phyloP scores from a whole-genome alignment of 2,888 invertebrate genomes.

The Lissocephala sabroskyi region DNA sequence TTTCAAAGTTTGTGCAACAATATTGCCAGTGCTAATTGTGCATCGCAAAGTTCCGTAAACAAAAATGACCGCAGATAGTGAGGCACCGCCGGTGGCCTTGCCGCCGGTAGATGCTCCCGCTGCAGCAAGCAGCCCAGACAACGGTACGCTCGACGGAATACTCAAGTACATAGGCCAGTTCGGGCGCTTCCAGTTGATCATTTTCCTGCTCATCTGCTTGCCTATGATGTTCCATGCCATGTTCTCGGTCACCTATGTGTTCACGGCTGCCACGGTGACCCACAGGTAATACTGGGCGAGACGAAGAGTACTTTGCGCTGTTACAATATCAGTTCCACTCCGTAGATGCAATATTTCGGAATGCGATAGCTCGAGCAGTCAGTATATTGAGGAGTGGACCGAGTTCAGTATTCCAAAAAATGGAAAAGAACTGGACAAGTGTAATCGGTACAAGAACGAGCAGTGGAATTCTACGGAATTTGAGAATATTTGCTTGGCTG shows the following conservation, averaged over 20 bases:
- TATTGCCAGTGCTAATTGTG: constrained; percentile 17
- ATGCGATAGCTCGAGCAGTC: constrained; percentile 63
- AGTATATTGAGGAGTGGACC: constrained; percentile 73
- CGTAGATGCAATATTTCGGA: constrained; percentile 71
- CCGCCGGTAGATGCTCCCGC: neutral
- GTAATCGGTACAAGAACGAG: constrained; percentile 69
- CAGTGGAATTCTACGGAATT: constrained; percentile 29
- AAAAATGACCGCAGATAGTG: constrained; percentile 28
- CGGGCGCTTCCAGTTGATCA: constrained; percentile 78
- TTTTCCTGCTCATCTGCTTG: constrained; percentile 76
- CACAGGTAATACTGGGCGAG: constrained; percentile 84
- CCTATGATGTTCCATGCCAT: constrained; percentile 79
- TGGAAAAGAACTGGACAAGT: constrained; percentile 71
- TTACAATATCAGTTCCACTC: too few relatives aligned
- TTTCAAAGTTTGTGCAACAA: constrained; percentile 21
- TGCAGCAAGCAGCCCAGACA: constrained; percentile 11
- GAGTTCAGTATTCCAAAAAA: constrained; percentile 70
- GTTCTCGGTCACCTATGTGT: constrained; percentile 79
- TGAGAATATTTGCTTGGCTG: constrained; percentile 68
- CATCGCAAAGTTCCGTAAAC: constrained; percentile 10
- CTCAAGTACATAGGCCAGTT: constrained; percentile 75
- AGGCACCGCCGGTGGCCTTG: constrained; percentile 7
- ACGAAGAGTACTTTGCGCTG: too few relatives aligned
- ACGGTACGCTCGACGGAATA: constrained; percentile 61
- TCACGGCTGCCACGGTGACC: constrained; percentile 79